phyloP scores from a whole-genome alignment of 2,113 vertebrate genomes.

The Amazona vittata region DNA sequence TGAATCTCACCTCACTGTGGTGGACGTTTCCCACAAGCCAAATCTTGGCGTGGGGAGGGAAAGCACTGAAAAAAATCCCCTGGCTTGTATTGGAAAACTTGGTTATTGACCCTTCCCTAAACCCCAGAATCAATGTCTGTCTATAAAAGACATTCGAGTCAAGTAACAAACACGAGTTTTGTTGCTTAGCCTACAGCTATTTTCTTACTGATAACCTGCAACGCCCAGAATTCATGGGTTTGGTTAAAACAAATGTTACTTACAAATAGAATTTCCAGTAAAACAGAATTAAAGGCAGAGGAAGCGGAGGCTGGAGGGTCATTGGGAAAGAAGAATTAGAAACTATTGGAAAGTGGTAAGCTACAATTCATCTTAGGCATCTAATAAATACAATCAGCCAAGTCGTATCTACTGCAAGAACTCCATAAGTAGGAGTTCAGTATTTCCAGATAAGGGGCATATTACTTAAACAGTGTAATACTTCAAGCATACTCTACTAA shows the following conservation, averaged over 20 bases:
- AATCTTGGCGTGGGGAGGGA: neutral
- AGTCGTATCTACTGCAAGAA: neutral
- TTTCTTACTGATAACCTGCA: neutral
- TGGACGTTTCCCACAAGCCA: neutral
- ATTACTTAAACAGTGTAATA: neutral
- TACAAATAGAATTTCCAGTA: neutral
- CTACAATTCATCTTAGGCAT: neutral
- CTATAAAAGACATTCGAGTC: neutral
- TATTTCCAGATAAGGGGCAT: neutral
- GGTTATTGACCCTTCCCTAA: neutral
- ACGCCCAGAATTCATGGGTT: neutral
- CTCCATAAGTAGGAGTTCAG: accelerated
- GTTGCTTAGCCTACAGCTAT: neutral
- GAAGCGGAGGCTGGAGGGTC: neutral
- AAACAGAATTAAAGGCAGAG: neutral
- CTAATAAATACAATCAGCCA: neutral
- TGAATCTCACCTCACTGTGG: neutral
- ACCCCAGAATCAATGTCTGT: neutral
- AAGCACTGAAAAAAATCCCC: neutral
- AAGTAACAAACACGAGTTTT: neutral
- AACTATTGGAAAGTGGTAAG: neutral
- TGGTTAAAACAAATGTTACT: neutral
- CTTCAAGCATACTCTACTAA: neutral
- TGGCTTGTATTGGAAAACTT: neutral
- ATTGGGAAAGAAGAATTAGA: neutral